Percentiles rank a stretch among this genome's conserved stretches.
Conservation (phyloP, 2,797 vertebrate species). For the Malacoctenus gilli region DNA sequence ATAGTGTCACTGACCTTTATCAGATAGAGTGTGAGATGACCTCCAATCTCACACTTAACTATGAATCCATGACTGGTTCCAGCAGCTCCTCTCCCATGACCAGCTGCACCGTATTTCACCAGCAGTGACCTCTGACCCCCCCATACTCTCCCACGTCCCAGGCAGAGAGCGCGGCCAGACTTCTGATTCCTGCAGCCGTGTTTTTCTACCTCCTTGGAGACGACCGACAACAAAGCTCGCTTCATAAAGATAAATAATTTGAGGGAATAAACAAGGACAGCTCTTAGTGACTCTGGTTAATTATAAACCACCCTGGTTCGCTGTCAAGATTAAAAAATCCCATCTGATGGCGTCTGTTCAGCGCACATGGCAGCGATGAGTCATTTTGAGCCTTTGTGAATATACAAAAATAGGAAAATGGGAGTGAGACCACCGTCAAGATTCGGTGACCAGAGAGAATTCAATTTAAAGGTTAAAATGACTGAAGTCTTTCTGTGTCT, state of each 20-base stretch:
- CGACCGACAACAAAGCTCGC: neutral
- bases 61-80: conserved; percentile 47
- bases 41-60: conserved; percentile 59
- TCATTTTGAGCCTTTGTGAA: conserved; percentile 18
- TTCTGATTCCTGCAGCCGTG: conserved; percentile 43
- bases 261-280: conserved; percentile 5
- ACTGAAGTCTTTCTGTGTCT: conserved; percentile 3
- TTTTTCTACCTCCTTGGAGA: conserved; percentile 24
- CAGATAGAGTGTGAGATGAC: conserved; percentile 60
- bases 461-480: conserved; percentile 9
- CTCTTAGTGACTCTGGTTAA: conserved; percentile 11
- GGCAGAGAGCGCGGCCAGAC: conserved; percentile 41
- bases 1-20: conserved; percentile 71
- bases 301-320: conserved; percentile 15
- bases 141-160: conserved; percentile 31
- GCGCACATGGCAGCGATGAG: conserved; percentile 1
- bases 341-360: conserved; percentile 17
- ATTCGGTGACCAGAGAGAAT: conserved; percentile 2
- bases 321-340: conserved; percentile 14
- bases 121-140: conserved; percentile 52
- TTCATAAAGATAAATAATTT: conserved; percentile 32
- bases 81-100: conserved; percentile 37
- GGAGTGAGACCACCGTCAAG: conserved; percentile 5
- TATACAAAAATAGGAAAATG: conserved; percentile 22
- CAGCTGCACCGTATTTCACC: conserved; percentile 64